Evolutionary conservation across 2,113 vertebrate species (phyloP), one percentile per base, ranked within the genome.

Genomic region (Ochotona princeps): DNA sequence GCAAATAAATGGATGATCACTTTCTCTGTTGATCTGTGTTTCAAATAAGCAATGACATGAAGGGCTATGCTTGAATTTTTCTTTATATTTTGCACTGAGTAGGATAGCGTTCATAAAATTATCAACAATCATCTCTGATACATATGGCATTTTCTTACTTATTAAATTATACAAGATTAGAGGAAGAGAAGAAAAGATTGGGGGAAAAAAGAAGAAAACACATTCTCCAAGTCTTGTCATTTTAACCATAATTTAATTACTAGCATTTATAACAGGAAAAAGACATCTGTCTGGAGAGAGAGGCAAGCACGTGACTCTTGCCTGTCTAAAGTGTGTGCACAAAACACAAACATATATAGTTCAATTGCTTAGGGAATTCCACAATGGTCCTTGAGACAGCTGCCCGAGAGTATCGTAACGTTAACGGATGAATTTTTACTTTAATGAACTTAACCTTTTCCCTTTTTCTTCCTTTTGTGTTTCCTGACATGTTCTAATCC

Each of bases 371-470:
- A 25, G 49, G 78, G 30, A 84, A 91, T 49, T 70, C 14, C 15
- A 30, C 8, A n/a, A n/a, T 49, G 73, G 15, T 89, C 75, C 70
- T 21, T 90, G 10, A 70, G 89, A 65, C 6, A 12, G 14, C 73
- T 89, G 38, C 0, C n/a, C n/a, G 54, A 75, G 7, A 70, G 21
- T 65, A 26, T 70, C 60, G 92, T 91, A 91, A 90, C 72, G 87
- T 81, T 32, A 44, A 21, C 26, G 9, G 49, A 84, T 35, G 28
- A 94, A 54, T 79, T 81, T 66, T 30, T 81, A 0, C 72, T 89
- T 90, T 82, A 65, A 65, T 60, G 17, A 92, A 13, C 66, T 90
- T 92, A 87, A 78, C 21, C 1, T 28, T 92, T 92, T 85, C 11
- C 10, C 20, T 11, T 80, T 32, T 74, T 61, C 30, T 89, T 92